phyloP scores from a whole-genome alignment of 1,140 invertebrate species.

The Diorhabda sublineata region DNA sequence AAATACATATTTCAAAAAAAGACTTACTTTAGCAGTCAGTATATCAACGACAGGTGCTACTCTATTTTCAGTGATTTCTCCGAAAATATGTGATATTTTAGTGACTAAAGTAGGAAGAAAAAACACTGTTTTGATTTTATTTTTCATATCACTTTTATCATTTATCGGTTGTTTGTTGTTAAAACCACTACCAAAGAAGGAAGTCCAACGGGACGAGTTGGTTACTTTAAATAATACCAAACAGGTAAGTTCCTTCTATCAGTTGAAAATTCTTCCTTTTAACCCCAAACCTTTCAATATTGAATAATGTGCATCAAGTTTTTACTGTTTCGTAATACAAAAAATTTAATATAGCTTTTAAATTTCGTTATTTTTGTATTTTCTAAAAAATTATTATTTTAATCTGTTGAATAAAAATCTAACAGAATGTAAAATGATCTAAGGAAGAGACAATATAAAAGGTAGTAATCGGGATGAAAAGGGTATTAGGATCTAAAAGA shows the following conservation, averaged over 20 bases:
- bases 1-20: conserved; percentile 49
- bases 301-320: too few species aligned
- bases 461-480: too few species aligned
- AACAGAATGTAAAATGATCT: too few species aligned
- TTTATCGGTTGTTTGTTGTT: conserved; percentile 35
- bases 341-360: too few species aligned
- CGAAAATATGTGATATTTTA: conserved; percentile 42
- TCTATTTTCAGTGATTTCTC: conserved; percentile 47
- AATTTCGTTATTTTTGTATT: too few species aligned
- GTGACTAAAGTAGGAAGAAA: conserved; percentile 33
- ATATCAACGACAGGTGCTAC: conserved; percentile 46
- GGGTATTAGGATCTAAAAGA: too few species aligned
- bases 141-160: conserved; percentile 44
- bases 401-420: too few species aligned
- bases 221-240: background rate
- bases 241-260: background rate
- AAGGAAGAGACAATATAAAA: too few species aligned
- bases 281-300: too few species aligned
- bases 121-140: conserved; percentile 45
- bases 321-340: too few species aligned
- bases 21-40: conserved; percentile 47
- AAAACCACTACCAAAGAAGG: conserved; percentile 25
- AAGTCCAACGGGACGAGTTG: background rate
- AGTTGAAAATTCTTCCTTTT: too few species aligned
- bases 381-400: too few species aligned